A percentile compares a stretch with the other conserved stretches of the same genome.
These are phyloP conservation scores for Cololabis saira DNA, from an alignment of 2,113 vertebrate species.

Conservation along the genomic window DNA sequence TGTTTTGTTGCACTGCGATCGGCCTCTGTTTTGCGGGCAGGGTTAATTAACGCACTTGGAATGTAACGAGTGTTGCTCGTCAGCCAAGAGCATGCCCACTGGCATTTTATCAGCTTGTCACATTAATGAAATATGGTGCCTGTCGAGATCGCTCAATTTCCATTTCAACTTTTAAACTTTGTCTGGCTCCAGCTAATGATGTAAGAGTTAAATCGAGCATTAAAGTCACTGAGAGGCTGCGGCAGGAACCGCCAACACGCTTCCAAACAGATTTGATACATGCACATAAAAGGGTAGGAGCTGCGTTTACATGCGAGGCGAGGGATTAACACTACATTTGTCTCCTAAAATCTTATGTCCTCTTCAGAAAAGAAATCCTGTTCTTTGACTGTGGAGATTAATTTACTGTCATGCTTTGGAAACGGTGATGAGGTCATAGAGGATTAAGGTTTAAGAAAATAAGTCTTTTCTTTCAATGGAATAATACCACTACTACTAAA, in stretches of 20 bases:
- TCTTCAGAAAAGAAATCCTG: neutral
- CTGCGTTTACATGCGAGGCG: conserved; percentile 5
- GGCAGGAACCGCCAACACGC: conserved; percentile 41
- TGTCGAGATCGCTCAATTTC: conserved; percentile 77
- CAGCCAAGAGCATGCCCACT: conserved; percentile 64
- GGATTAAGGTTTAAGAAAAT: no score
- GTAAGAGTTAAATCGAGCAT: conserved; percentile 75
- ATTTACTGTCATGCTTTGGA: conserved; percentile 9
- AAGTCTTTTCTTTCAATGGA: no score
- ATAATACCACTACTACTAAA: neutral
- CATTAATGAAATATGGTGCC: conserved; percentile 71
- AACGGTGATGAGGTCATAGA: neutral
- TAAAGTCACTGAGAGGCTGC: conserved; percentile 66
- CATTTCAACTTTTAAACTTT: conserved; percentile 79
- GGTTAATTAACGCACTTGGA: conserved; percentile 69
- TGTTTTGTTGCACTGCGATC: conserved; percentile 18
- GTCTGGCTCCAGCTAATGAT: conserved; percentile 71
- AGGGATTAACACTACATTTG: conserved; percentile 32
- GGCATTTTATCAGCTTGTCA: conserved; percentile 73
- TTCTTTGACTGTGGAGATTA: neutral
- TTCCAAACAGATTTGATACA: conserved; percentile 13
- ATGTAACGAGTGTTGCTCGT: conserved; percentile 64
- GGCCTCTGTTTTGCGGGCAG: conserved; percentile 39
- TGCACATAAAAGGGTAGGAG: conserved; percentile 59
- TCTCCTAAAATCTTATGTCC: conserved; percentile 12